A percentile compares a stretch with the other conserved stretches of the same genome.
Conservation (phyloP, 2,888 invertebrate genomes). For the Tryphoninae sp. region DNA sequence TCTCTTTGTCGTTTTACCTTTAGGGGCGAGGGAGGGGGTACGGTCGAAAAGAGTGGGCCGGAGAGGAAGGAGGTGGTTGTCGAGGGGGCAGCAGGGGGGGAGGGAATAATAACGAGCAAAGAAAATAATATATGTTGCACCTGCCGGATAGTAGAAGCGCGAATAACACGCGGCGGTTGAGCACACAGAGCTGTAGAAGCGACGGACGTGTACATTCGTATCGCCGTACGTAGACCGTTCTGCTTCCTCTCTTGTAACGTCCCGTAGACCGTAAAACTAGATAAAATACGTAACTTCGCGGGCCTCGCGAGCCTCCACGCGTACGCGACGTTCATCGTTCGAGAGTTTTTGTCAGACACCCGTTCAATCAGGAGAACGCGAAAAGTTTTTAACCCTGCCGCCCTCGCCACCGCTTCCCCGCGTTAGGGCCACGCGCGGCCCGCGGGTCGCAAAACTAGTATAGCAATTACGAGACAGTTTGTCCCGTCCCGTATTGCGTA, state of each 20-base stretch:
- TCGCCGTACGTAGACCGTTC: constrained; percentile 72
- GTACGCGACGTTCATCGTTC: constrained; percentile 70
- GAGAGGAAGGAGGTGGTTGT: neutral
- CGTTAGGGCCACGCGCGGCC: neutral
- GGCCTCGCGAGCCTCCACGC: constrained; percentile 74
- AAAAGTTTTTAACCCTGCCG: constrained; percentile 42
- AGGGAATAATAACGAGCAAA: constrained; percentile 19
- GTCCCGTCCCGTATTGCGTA: constrained; percentile 74
- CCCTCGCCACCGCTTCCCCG: constrained; percentile 17
- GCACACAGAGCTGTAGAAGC: constrained; percentile 70
- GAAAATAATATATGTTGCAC: constrained; percentile 73
- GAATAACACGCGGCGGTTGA: constrained; percentile 68
- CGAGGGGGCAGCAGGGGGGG: neutral
- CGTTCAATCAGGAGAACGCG: neutral
- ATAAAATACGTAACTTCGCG: constrained; percentile 70
- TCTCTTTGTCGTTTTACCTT: neutral
- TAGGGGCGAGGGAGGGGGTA: neutral
- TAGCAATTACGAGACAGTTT: constrained; percentile 72
- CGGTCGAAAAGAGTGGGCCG: neutral
- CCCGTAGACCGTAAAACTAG: constrained; percentile 73
- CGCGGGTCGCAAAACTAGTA: neutral
- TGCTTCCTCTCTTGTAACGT: constrained; percentile 69
- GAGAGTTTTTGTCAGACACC: constrained; percentile 31
- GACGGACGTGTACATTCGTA: constrained; percentile 73
- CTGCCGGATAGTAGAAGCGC: constrained; percentile 75